Conservation (phyloP, 92 coral and sea anemone genomes). For the Palythoa grandis region DNA sequence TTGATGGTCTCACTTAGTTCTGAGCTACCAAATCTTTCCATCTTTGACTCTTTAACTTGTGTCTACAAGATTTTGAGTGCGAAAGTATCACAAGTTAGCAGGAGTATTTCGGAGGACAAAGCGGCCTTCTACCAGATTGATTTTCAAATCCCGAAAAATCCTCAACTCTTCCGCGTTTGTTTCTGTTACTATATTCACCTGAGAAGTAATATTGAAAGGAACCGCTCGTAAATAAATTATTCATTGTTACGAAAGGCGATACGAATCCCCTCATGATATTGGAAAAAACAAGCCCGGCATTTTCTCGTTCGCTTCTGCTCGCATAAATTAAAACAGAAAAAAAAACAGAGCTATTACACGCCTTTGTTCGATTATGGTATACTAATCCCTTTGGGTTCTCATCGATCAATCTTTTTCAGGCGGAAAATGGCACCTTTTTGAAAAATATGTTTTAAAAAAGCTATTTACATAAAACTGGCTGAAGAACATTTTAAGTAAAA, state of each 20-base stretch:
- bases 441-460: not conserved
- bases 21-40: conserved; percentile 48
- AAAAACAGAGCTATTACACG: not conserved
- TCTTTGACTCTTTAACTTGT: not conserved
- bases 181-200: conserved; percentile 13
- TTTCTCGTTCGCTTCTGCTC: not conserved
- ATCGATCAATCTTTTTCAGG: not conserved
- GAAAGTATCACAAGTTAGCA: not conserved
- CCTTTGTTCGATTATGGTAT: not conserved
- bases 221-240: conserved; percentile 17
- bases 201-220: not conserved
- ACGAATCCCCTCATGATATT: conserved; percentile 12
- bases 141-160: not conserved
- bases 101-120: not conserved
- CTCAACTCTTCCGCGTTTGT: not conserved
- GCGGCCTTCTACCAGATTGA: not conserved
- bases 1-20: conserved; percentile 62
- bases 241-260: conserved; percentile 2
- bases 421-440: not conserved
- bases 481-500: not conserved
- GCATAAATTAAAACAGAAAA: not conserved
- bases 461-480: not conserved
- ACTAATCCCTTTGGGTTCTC: not conserved
- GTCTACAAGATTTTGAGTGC: not conserved
- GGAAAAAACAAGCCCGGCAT: not conserved